Evolutionary conservation across 2,888 invertebrate genomes (phyloP).

Genomic region (Latrodectus elegans): DNA sequence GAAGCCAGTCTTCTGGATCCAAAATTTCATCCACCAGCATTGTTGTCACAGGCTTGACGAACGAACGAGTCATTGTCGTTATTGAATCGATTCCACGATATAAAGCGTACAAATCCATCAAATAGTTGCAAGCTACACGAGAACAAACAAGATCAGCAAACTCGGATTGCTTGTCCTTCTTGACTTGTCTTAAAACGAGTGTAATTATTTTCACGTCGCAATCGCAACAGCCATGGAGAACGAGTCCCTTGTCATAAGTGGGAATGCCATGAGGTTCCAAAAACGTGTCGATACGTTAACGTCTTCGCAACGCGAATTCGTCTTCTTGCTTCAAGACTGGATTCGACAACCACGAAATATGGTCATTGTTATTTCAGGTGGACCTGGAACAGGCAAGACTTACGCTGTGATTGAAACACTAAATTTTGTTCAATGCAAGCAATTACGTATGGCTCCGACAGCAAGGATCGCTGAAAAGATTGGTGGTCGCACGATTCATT

Average conservation of each 20-base stretch:
- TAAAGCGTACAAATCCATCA: constrained; percentile 26
- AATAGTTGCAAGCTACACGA: not conserved
- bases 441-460: constrained; percentile 9
- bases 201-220: constrained; percentile 14
- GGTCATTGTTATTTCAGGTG: not conserved
- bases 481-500: constrained; percentile 14
- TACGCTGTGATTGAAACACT: not conserved
- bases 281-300: constrained; percentile 13
- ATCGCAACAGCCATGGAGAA: constrained; percentile 8
- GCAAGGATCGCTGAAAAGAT: constrained; percentile 5
- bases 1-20: constrained; percentile 10
- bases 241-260: not conserved
- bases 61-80: no score
- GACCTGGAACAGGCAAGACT: constrained; percentile 27
- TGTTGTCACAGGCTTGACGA: not conserved
- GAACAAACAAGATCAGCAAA: not conserved
- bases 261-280: not conserved
- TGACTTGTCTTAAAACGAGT: not conserved
- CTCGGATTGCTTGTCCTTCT: not conserved
- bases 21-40: not conserved
- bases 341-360: not conserved
- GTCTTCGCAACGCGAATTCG: not conserved
- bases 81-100: not conserved
- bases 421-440: not conserved
- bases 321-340: constrained; percentile 6